Base-by-base conservation (phyloP, 2,113 vertebrate species). In the Sturnus vulgaris region DNA sequence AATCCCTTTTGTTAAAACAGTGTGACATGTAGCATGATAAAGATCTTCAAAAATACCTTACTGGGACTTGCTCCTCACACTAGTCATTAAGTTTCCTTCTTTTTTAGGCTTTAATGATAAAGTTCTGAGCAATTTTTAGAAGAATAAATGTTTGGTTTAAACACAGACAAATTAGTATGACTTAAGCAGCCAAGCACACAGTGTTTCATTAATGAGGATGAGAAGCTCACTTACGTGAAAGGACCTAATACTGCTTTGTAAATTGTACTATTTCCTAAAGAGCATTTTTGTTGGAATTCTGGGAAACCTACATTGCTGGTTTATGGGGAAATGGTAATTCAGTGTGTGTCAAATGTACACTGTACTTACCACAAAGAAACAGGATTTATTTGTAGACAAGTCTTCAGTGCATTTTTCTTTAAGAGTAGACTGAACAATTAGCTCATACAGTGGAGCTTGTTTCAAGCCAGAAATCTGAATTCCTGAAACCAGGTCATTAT, bases 321-420 rank as follows among this genome's bases (percentile, higher is more conserved):
- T 69, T 73, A 66, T 60, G 42, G 22, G n/a, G 61, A 81, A 90
- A 72, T 83, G 33, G 24, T 23, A 72, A 56, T 81, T 85, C 35
- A 65, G 23, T 20, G 4, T 69, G 42, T 83, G 37, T 65, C 73
- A 83, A 57, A 60, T 33, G 24, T 7, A 50, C 30, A 2, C 24
- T 47, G 21, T 93, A 95, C 95, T 92, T 86, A 97, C 97, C 96
- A 97, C 90, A 65, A 95, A 65, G 90, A 97, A 97, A 70, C 35
- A 30, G 72, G 50, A 68, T 44, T 77, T 83, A 31, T 49, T 69
- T 50, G n/a, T 52, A 27, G 80, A 49, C 25, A 53, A 60, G 30
- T 81, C 88, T 78, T 90, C 66, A 15, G 27, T 72, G 49, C 55
- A 24, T 66, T 90, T 88, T 89, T 94, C 84, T 75, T 95, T 76